Conservation (phyloP, 2,113 vertebrate genomes). For the Toxostoma redivivum region DNA sequence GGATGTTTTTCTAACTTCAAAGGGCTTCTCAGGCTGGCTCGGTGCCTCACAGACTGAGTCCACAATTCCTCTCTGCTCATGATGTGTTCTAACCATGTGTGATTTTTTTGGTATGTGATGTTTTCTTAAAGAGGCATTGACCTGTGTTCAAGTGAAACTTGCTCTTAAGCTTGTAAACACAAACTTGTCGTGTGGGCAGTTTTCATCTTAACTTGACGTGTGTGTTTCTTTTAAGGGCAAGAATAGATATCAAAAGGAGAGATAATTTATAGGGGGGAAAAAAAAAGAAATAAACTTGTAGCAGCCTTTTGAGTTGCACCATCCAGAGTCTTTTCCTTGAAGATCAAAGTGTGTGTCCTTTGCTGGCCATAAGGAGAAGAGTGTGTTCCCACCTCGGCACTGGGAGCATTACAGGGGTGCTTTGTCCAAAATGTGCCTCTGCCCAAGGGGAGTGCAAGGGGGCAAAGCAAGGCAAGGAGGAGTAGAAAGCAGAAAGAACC, state of each 20-base stretch:
- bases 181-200: conserved; percentile 26
- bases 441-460: neutral
- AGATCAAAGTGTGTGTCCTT: neutral
- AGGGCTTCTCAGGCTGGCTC: conserved; percentile 53
- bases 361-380: neutral
- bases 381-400: fast-evolving
- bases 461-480: neutral
- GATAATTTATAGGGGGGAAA: conserved; percentile 1
- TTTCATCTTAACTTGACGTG: conserved; percentile 31
- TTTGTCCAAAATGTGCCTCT: neutral
- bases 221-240: neutral
- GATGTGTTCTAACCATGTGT: conserved; percentile 63
- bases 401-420: neutral
- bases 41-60: conserved; percentile 64
- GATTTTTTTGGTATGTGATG: conserved; percentile 63
- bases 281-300: neutral
- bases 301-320: neutral
- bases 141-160: conserved; percentile 44
- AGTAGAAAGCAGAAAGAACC: neutral
- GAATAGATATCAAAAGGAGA: conserved; percentile 52
- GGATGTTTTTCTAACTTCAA: conserved; percentile 69
- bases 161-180: conserved; percentile 60
- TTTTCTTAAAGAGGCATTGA: conserved; percentile 60
- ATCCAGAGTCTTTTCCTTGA: neutral
- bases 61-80: conserved; percentile 49